Conservation (phyloP, 1,140 invertebrate genomes). For the Mamestra configurata region DNA sequence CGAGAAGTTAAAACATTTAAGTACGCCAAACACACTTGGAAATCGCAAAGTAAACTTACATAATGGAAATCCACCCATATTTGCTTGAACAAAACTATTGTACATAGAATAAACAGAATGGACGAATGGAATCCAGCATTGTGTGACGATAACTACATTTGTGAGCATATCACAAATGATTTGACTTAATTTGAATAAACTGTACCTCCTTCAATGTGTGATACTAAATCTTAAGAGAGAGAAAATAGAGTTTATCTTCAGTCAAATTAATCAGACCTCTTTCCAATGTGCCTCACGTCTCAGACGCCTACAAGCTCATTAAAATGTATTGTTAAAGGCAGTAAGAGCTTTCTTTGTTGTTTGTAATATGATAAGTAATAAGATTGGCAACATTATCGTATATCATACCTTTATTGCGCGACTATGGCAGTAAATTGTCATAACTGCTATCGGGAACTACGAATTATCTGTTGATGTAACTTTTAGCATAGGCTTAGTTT, state of each 20-base stretch:
- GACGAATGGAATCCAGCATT: constrained; percentile 29
- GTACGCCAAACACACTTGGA: constrained; percentile 19
- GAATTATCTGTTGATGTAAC: constrained; percentile 34
- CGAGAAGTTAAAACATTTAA: neutral
- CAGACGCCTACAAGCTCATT: constrained; percentile 48
- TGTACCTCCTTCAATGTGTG: neutral
- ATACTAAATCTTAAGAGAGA: constrained; percentile 22
- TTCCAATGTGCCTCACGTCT: constrained; percentile 38
- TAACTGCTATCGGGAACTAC: constrained; percentile 25
- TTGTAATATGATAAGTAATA: constrained; percentile 24
- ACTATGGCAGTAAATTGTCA: constrained; percentile 38
- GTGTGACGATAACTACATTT: constrained; percentile 13
- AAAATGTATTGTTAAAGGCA: constrained; percentile 51
- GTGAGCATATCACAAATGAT: constrained; percentile 38
- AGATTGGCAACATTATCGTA: constrained; percentile 41
- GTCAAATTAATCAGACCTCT: neutral
- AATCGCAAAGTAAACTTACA: constrained; percentile 41
- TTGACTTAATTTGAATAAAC: constrained; percentile 40
- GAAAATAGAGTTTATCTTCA: constrained; percentile 32
- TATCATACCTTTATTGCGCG: constrained; percentile 49
- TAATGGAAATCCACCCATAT: constrained; percentile 36
- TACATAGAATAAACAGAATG: constrained; percentile 2
- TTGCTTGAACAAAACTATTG: constrained; percentile 27
- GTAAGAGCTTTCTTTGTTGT: constrained; percentile 38
- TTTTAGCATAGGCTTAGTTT: neutral